Base-by-base conservation (phyloP, 92 coral and sea anemone species). In the Nematostella vectensis region DNA sequence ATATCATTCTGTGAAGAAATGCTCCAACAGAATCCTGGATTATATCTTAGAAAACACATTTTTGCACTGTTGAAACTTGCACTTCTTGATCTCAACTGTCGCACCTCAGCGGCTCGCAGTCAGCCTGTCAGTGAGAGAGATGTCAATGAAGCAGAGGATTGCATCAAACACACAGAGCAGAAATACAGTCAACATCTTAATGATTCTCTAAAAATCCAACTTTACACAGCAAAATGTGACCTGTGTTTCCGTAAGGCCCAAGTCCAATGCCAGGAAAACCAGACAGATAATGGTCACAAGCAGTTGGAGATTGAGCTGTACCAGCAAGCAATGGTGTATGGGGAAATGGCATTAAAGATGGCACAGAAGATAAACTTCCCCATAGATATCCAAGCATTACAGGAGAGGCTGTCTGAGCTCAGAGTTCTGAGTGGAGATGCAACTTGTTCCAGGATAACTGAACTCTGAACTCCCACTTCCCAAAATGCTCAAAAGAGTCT, bases 41-140 rank as follows among this genome's bases (percentile, higher is more conserved):
- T 80, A 22, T 81, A 81, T 49, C 54, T 76, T 29, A 43, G 59
- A 16, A 77, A 71, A n/a, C 71, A 65, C 24, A 64, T 50, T 6
- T 81, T 81, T 56, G 55, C 68, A 1, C 58, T 75, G 0, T 29
- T 61, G 13, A 81, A 81, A 26, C 63, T 76, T 8, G 88, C 88
- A 4, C 42, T 76, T 27, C 38, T 76, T 65, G 42, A 65, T 20
- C 79, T 81, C 0, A 75, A 81, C 37, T 81, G 88, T 29, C 66
- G 83, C 12, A 81, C 88, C 20, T 58, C 45, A 9, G 63, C 54
- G 11, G 51, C 81, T 33, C 78, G 88, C 26, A 54, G 67, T 25
- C 78, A 76, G n/a, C 27, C 47, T 10, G 69, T 81, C n/a, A 60
- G 64, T 21, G 70, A 67, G 11, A 67, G 48, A 17, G 50, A 30